Evolutionary conservation across 2,888 invertebrate species (phyloP).

Genomic region (Megamerina dolium): DNA sequence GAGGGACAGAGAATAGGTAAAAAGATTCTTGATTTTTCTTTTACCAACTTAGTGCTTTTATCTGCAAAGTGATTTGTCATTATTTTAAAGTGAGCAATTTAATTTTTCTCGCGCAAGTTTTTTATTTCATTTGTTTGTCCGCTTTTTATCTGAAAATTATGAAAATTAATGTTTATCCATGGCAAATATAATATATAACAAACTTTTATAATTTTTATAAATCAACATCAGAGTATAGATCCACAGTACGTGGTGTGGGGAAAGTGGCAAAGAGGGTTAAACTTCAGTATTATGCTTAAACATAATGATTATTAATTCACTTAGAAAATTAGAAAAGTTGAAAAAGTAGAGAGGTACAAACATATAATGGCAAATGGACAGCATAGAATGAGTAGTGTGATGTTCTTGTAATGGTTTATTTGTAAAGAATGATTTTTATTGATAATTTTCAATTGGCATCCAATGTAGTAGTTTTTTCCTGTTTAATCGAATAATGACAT

Average conservation of each 20-base stretch:
- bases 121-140: slow-evolving; percentile 13
- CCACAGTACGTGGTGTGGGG: too few species aligned
- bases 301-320: slow-evolving; percentile 16
- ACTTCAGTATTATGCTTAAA: too few species aligned
- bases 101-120: slow-evolving; percentile 18
- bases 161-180: slow-evolving; percentile 25
- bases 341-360: too few species aligned
- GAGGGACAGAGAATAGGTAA: too few species aligned
- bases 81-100: slow-evolving; percentile 32
- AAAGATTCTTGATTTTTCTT: slow-evolving; percentile 5
- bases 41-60: slow-evolving; percentile 25
- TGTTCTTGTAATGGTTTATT: too few species aligned
- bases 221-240: neutral
- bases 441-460: slow-evolving; percentile 3
- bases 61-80: slow-evolving; percentile 46
- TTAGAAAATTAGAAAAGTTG: slow-evolving; percentile 17
- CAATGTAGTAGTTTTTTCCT: neutral
- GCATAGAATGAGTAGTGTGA: too few species aligned
- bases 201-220: neutral
- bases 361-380: too few species aligned
- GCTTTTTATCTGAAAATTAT: slow-evolving; percentile 25
- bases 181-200: neutral
- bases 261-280: too few species aligned
- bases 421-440: too few species aligned
- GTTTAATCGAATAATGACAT: too few species aligned